These are phyloP conservation scores for Neuroscelio doddi DNA, from an alignment of 2,888 invertebrate genomes.

Conservation along the genomic window DNA sequence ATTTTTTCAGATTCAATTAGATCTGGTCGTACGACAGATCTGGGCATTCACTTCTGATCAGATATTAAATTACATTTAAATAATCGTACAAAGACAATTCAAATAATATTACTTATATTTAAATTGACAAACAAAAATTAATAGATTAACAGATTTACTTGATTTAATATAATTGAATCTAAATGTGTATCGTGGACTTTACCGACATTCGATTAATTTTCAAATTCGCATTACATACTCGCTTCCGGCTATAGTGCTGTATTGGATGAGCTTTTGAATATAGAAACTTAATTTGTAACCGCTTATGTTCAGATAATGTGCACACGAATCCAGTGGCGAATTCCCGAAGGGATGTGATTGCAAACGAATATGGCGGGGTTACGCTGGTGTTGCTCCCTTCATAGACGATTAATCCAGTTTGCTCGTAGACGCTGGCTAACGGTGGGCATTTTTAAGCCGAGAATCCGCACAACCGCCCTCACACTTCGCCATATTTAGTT, in stretches of 20 bases:
- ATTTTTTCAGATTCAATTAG: no score
- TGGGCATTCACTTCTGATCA: no score
- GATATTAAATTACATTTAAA: no score
- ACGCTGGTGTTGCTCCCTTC: no score
- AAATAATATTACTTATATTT: no score
- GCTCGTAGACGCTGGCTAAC: constrained; percentile 63
- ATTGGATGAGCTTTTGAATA: constrained; percentile 33
- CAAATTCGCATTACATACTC: constrained; percentile 22
- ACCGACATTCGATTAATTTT: constrained; percentile 30
- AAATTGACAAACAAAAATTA: no score
- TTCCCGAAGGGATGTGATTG: constrained; percentile 63
- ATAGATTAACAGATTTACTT: not conserved
- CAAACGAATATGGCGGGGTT: constrained; percentile 57
- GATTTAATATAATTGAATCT: no score
- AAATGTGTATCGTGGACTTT: no score
- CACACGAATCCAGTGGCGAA: constrained; percentile 45
- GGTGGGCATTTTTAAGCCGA: constrained; percentile 62
- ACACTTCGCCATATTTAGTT: constrained; percentile 68
- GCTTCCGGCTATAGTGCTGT: not conserved
- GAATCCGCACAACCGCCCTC: constrained; percentile 71
- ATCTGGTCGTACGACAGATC: no score
- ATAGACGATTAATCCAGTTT: constrained; percentile 72
- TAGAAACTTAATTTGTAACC: constrained; percentile 40
- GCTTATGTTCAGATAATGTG: constrained; percentile 33
- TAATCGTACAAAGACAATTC: no score